phyloP scores from a whole-genome alignment of 1,140 invertebrate genomes.

The Melanaphis sacchari region DNA sequence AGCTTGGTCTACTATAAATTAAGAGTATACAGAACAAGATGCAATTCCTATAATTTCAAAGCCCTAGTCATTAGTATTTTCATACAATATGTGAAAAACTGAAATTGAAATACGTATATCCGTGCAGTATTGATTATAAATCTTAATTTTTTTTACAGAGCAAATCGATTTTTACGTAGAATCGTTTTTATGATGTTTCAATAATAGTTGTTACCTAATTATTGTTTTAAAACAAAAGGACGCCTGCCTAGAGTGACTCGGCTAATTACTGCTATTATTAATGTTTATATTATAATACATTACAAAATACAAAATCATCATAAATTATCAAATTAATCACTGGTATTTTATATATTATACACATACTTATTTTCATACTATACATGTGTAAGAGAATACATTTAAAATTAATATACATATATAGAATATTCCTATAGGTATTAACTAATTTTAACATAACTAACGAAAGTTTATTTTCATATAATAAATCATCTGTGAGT shows the following conservation, averaged over 20 bases:
- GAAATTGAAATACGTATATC: too few species aligned
- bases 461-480: not conserved
- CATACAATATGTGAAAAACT: too few species aligned
- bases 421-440: too few species aligned
- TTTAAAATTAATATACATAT: not conserved
- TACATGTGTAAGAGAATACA: not conserved
- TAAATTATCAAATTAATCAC: not conserved
- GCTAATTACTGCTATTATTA: too few species aligned
- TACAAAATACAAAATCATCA: not conserved
- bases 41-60: too few species aligned
- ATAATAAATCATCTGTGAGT: not conserved
- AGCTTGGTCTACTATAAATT: too few species aligned
- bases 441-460: not conserved
- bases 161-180: not conserved
- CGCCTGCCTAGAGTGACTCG: too few species aligned
- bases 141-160: not conserved
- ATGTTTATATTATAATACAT: not conserved
- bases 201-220: not conserved
- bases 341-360: not conserved
- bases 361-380: not conserved
- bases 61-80: not conserved
- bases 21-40: too few species aligned
- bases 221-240: not conserved
- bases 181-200: not conserved
- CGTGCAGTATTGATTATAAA: not conserved